These are phyloP conservation scores for Takifugu bimaculatus DNA, from an alignment of 2,113 vertebrate species.

Conservation along the genomic window DNA sequence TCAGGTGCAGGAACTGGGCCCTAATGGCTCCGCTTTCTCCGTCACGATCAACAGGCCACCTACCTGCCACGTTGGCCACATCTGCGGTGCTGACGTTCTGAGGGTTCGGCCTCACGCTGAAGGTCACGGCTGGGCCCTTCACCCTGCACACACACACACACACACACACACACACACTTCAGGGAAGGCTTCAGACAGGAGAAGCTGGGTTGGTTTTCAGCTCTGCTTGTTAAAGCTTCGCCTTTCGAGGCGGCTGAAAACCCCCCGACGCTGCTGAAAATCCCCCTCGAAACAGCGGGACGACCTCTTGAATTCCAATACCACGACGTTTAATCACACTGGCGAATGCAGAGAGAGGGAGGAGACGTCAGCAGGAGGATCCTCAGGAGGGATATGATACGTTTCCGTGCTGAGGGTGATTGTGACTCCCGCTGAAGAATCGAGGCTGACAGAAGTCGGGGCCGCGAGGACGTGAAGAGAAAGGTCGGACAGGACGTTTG, in stretches of 20 bases:
- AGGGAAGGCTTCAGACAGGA: slow-evolving; percentile 7
- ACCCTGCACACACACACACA: slow-evolving; percentile 74
- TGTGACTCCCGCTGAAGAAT: slow-evolving; percentile 14
- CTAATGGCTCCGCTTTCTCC: slow-evolving; percentile 30
- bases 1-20: slow-evolving; percentile 38
- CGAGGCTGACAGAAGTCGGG: slow-evolving; percentile 5
- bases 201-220: slow-evolving; percentile 14
- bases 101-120: slow-evolving; percentile 81
- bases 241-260: background rate
- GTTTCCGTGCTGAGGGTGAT: slow-evolving; percentile 26
- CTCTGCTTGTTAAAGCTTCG: slow-evolving; percentile 43
- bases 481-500: background rate
- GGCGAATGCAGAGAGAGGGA: slow-evolving; percentile 19
- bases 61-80: slow-evolving; percentile 84
- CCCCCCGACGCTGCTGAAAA: slow-evolving; percentile 41
- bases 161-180: slow-evolving; percentile 38
- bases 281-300: slow-evolving; percentile 34
- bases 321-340: slow-evolving; percentile 42
- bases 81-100: slow-evolving; percentile 84
- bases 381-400: background rate
- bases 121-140: slow-evolving; percentile 89
- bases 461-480: background rate
- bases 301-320: slow-evolving; percentile 60
- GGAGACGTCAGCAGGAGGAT: slow-evolving; percentile 14
- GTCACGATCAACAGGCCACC: slow-evolving; percentile 47